Conservation (phyloP, 1,140 invertebrate genomes). For the Himalopsyche phryganea region DNA sequence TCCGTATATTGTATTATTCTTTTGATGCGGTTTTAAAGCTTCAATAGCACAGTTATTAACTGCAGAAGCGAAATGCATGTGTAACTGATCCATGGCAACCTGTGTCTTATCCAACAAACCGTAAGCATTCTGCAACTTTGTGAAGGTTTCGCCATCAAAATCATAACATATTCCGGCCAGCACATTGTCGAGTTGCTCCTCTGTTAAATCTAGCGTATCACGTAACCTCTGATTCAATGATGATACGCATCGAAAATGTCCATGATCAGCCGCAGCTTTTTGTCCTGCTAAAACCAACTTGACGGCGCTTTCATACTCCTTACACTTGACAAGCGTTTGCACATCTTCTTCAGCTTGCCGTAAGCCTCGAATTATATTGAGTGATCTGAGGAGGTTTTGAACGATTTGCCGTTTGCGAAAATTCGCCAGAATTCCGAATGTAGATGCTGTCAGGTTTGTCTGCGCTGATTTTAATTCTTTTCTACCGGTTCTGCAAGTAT, state of each 20-base stretch:
- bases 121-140: slow-evolving; percentile 82
- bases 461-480: slow-evolving; percentile 69
- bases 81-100: slow-evolving; percentile 88
- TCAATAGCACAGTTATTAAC: slow-evolving; percentile 86
- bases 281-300: slow-evolving; percentile 84
- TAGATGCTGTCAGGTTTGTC: slow-evolving; percentile 77
- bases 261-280: slow-evolving; percentile 74
- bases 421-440: slow-evolving; percentile 82
- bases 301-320: slow-evolving; percentile 88
- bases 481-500: slow-evolving; percentile 68
- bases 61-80: slow-evolving; percentile 92
- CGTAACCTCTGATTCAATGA: slow-evolving; percentile 83
- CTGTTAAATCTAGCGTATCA: slow-evolving; percentile 87
- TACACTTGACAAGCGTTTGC: slow-evolving; percentile 74
- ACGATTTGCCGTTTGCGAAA: slow-evolving; percentile 81
- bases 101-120: slow-evolving; percentile 80
- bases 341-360: slow-evolving; percentile 82
- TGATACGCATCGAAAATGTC: slow-evolving; percentile 82
- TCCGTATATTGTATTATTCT: slow-evolving; percentile 5
- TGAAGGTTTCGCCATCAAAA: slow-evolving; percentile 71
- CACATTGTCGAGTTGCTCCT: slow-evolving; percentile 86
- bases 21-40: slow-evolving; percentile 66
- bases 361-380: slow-evolving; percentile 80
- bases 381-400: slow-evolving; percentile 69
- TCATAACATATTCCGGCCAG: slow-evolving; percentile 70